Evolutionary conservation across 2,113 vertebrate genomes (phyloP), one percentile per base, ranked within the genome.

Genomic region (Lethenteron camtschaticum): DNA sequence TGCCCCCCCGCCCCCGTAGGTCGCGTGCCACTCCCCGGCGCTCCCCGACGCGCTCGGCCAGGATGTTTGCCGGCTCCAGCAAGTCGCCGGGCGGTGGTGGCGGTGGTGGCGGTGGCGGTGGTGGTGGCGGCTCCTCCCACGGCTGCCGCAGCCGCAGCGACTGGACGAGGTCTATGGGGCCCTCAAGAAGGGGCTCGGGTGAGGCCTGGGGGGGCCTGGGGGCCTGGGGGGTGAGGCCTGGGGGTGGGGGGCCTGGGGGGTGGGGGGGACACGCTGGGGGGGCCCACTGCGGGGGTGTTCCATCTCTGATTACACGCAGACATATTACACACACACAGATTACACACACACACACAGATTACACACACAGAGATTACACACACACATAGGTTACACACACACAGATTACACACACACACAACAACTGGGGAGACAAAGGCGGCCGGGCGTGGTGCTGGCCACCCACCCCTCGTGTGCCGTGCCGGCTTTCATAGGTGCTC

Each of bases 131-230:
- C 68, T 83, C 85, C 11, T 85, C 84, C 85, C 89, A 12, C 95
- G 94, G 80, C 83, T 89, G 72, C 90, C 92, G 58, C 90, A 96
- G 75, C 92, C 90, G 12, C 89, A 90, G 75, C 80, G 89, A 71
- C 80, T 96, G 73, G 90, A 95, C 6, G 81, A 90, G 75, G 87
- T 96, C 71, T 91, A 92, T 0, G 79, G 88, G 74, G 86, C 90
- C 1, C 82, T 96, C 71, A 96, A 89, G 81, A 89, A 83, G 74
- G 92, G 92, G 73, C 79, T 96, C 66, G 87, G 83, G 92, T 96
- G 77, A 89, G 90, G 60, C 6, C 18, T 66, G 41, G 57, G 18
- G 63, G 11, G 57, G 12, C 20, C 20, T 3, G 20, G 20, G n/a
- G n/a, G n/a, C n/a, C n/a, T n/a, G n/a, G n/a, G n/a, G n/a, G n/a